These are phyloP conservation scores for Ormyrus labotus DNA, from an alignment of 2,888 invertebrate genomes.

Conservation along the genomic window DNA sequence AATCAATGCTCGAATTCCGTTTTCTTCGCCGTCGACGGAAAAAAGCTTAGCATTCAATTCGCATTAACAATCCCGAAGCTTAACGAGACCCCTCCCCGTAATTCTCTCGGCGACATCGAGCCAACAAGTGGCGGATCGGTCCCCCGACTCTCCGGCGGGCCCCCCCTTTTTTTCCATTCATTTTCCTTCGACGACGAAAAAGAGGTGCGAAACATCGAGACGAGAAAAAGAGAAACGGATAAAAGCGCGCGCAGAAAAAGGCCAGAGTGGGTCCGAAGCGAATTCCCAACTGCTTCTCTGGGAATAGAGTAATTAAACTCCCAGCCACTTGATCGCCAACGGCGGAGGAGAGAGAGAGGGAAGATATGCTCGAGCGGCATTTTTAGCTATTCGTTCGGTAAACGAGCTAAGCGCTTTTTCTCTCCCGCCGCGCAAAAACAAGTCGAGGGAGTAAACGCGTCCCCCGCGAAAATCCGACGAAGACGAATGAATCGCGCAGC, in stretches of 20 bases:
- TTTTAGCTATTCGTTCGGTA: conserved; percentile 45
- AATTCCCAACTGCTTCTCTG: conserved; percentile 2
- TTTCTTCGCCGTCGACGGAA: not conserved
- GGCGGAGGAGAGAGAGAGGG: not conserved
- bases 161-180: not conserved
- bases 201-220: not conserved
- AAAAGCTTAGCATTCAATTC: conserved; percentile 15
- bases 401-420: conserved; percentile 31
- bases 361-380: not conserved
- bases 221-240: conserved; percentile 19
- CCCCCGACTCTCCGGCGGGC: not conserved
- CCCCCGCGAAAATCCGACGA: not conserved
- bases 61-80: conserved; percentile 2
- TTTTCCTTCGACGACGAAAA: not conserved
- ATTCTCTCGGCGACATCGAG: conserved; percentile 6
- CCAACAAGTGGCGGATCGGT: conserved; percentile 49
- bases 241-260: not conserved
- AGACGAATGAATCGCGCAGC: not conserved
- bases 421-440: not conserved
- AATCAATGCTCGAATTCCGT: not conserved
- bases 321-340: conserved; percentile 7
- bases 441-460: too few species aligned
- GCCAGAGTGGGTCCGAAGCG: too few species aligned
- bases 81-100: conserved; percentile 15
- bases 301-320: conserved; percentile 56